phyloP scores from a whole-genome alignment of 2,888 invertebrate species.

The Eupithecia inturbata region DNA sequence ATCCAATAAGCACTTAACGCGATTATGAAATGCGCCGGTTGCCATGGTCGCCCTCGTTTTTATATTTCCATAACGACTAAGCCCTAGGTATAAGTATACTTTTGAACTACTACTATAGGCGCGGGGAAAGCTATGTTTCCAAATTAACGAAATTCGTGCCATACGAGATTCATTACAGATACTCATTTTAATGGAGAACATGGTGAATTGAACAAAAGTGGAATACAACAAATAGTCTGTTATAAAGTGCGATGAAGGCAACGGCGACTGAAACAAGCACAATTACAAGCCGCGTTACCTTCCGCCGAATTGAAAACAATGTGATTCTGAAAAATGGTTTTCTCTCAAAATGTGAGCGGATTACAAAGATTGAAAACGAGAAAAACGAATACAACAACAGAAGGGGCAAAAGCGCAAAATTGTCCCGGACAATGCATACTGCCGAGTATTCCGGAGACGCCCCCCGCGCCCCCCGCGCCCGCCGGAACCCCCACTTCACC shows the following conservation, averaged over 20 bases:
- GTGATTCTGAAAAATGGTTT: conserved; percentile 46
- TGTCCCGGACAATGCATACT: conserved; percentile 71
- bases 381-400: conserved; percentile 58
- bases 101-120: conserved; percentile 16
- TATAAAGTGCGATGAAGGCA: conserved; percentile 10
- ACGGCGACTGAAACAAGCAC: conserved; percentile 14
- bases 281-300: conserved; percentile 37
- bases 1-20: conserved; percentile 45
- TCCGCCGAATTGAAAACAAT: conserved; percentile 43
- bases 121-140: conserved; percentile 5
- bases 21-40: conserved; percentile 44
- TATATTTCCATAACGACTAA: conserved; percentile 35
- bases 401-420: conserved; percentile 60
- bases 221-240: neutral
- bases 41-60: conserved; percentile 41
- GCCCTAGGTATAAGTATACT: conserved; percentile 25
- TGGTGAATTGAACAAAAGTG: conserved; percentile 7
- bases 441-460: conserved; percentile 49
- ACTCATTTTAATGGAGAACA: neutral
- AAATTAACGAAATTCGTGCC: neutral
- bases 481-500: conserved; percentile 44
- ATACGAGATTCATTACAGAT: too few species aligned
- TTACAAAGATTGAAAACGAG: conserved; percentile 56
- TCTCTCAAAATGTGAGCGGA: conserved; percentile 55
- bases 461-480: conserved; percentile 22